Base-by-base conservation (phyloP, 2,113 vertebrate genomes). In the Entosphenus tridentatus region DNA sequence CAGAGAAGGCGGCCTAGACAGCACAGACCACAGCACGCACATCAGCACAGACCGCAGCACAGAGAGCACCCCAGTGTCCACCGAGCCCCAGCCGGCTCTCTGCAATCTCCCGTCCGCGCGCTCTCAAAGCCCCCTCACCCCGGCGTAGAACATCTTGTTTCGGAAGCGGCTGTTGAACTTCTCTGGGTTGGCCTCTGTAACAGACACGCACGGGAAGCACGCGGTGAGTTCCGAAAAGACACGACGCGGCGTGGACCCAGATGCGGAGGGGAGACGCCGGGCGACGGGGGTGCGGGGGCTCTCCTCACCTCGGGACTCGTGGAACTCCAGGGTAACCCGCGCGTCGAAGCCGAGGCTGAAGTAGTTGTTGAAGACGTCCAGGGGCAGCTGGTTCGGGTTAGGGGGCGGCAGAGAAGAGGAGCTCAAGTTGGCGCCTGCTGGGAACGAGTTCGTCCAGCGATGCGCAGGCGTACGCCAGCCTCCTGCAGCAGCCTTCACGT, bases 131-230 rank as follows among this genome's bases (percentile, higher is more conserved):
- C 10, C 12, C 85, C 89, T 86, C 76, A 95, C 89, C 80, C 89
- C 89, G 55, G 89, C 89, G 74, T 95, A 95, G 81, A 95, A 95
- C 89, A 95, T 95, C 81, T 95, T 95, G 80, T 95, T 95, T 79
- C 83, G 81, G 76, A 95, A 95, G 57, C 88, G 85, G 78, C 89
- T 95, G 80, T 90, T 95, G 74, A 95, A 95, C 80, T 89, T 93
- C 83, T 93, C 88, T 12, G 89, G 89, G 80, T 95, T 95, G 73
- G 89, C 89, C 78, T 95, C 89, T 95, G 77, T 71, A 70, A 78
- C 76, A 77, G 57, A 73, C 71, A 62, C 11, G 62, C n/a, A 65
- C 62, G 18, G 62, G 62, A 39, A 39, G 39, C 39, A 39, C 39
- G 39, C 39, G 39, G 39, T 39, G 39, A 39, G 39, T 5, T 39